Conservation (phyloP, 1,140 invertebrate species). For the Neelides sp. region DNA sequence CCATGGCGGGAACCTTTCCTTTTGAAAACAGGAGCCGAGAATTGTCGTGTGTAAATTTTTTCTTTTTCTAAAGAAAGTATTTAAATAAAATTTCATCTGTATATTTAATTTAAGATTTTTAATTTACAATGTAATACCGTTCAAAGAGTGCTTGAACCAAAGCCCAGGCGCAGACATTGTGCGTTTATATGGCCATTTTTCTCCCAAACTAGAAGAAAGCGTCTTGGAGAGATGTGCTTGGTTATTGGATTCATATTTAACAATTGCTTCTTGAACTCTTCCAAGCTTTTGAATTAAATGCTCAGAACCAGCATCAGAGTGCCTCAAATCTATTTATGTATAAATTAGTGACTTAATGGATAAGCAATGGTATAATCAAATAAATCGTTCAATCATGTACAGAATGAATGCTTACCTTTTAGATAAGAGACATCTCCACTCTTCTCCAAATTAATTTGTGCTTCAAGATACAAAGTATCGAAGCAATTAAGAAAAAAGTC, state of each 20-base stretch:
- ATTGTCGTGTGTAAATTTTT: slow-evolving; percentile 76
- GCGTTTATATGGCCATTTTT: slow-evolving; percentile 89
- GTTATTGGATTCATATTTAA: slow-evolving; percentile 47
- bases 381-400: not conserved
- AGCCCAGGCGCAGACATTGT: slow-evolving; percentile 81
- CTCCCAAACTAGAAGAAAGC: slow-evolving; percentile 74
- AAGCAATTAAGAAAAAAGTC: slow-evolving; percentile 97
- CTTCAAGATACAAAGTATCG: slow-evolving; percentile 88
- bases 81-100: not conserved
- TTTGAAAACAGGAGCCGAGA: slow-evolving; percentile 76
- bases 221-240: slow-evolving; percentile 50
- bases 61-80: slow-evolving; percentile 55
- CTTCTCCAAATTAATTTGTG: slow-evolving; percentile 78
- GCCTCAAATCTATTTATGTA: slow-evolving; percentile 58
- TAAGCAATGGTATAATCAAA: not conserved
- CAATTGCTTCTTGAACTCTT: slow-evolving; percentile 72
- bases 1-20: slow-evolving; percentile 82
- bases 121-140: no score
- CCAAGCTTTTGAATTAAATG: slow-evolving; percentile 74
- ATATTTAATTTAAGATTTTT: no score
- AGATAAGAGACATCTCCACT: slow-evolving; percentile 62
- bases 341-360: slow-evolving; percentile 21
- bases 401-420: slow-evolving; percentile 48
- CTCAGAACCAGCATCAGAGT: slow-evolving; percentile 79
- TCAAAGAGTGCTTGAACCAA: slow-evolving; percentile 46